Evolutionary conservation across 2,888 invertebrate genomes (phyloP), one percentile per base, ranked within the genome.

Genomic region (Aporophyla lueneburgensis): DNA sequence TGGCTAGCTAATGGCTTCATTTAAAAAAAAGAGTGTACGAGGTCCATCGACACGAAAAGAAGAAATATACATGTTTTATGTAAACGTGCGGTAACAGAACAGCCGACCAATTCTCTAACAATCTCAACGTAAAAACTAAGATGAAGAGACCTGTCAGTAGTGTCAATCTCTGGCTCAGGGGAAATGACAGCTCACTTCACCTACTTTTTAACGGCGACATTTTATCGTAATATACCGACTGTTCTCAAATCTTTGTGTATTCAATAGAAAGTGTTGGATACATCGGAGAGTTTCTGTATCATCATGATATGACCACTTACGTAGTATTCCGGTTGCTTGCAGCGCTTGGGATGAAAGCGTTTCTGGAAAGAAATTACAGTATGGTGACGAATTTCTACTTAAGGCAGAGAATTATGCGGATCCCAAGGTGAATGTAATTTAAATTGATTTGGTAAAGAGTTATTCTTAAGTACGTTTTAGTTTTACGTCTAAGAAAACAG

Each of bases 381-480:
- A 95, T 78, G 96, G 96, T 19, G 96, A 96, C 76, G 96, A 96
- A 86, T 96, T 96, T 85, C 88, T 96, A 63, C 87, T 96, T 75
- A 92, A 84, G 82, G 94, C 95, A 40, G 96, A 95, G 88, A 96
- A 96, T 90, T 96, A 96, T 81, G 96, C 93, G 58, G 94, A 96
- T 72, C 94, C 96, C 9, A 72, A 91, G 90, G 96, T 95, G 86
- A 88, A 77, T 80, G 58, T 43, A 19, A 2, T 49, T n/a, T 49
- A 27, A 24, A 24, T 67, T 5, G 19, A 10, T 27, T 33, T 51
- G 21, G 27, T 27, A 27, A 14, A 27, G 21, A 71, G 16, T 7
- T 40, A 10, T 58, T 40, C 24, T 43, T 43, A 68, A 56, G 53
- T 40, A 6, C 40, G 14, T 27, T 69, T 49, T 43, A 10, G n/a